Percentiles rank a stretch among this genome's conserved stretches.
Evolutionary conservation across 2,888 invertebrate genomes (phyloP).

Genomic region (Esperia sulphurella): DNA sequence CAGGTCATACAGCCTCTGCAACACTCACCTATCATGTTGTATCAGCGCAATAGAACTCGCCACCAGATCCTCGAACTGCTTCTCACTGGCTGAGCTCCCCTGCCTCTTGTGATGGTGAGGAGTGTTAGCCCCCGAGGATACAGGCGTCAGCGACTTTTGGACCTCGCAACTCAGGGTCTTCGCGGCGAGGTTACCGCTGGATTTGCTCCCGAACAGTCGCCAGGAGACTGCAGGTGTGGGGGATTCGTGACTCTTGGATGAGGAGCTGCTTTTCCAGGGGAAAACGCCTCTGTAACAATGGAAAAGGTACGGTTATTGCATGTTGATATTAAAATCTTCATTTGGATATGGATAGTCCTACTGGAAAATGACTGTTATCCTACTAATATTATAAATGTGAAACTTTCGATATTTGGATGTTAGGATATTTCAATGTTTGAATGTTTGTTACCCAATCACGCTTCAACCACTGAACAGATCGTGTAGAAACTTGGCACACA

Average conservation of each 20-base stretch:
- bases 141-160: conserved; percentile 54
- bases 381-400: too few species aligned
- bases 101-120: conserved; percentile 67
- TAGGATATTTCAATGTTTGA: too few species aligned
- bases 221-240: conserved; percentile 44
- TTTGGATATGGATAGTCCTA: too few species aligned
- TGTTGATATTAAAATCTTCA: neutral
- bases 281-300: conserved; percentile 75
- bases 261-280: conserved; percentile 69
- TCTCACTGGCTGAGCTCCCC: conserved; percentile 73
- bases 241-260: conserved; percentile 48
- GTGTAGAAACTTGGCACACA: too few species aligned
- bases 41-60: conserved; percentile 86
- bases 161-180: conserved; percentile 47
- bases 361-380: too few species aligned
- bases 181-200: conserved; percentile 51
- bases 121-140: conserved; percentile 60
- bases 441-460: too few species aligned
- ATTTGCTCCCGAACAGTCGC: conserved; percentile 66
- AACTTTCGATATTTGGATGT: too few species aligned
- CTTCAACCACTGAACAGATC: too few species aligned
- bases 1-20: too few species aligned
- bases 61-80: conserved; percentile 79
- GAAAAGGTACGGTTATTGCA: conserved; percentile 3
- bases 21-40: conserved; percentile 81